Percentiles rank a stretch among this genome's conserved stretches.
Conservation (phyloP, 2,888 invertebrate species). For the Luffia ferchaultella region DNA sequence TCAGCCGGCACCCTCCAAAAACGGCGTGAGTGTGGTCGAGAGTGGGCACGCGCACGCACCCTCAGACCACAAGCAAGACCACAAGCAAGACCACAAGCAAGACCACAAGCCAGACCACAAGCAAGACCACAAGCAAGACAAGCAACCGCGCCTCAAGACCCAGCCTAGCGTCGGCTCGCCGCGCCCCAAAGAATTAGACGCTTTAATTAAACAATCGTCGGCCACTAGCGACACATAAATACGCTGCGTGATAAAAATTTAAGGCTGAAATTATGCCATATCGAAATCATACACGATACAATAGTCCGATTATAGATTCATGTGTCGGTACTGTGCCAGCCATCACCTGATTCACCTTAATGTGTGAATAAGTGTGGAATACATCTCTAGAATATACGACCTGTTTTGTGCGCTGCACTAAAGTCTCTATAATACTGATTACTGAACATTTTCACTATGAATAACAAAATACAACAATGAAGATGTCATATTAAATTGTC, state of each 20-base stretch:
- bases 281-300: too few relatives aligned
- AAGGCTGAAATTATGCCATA: not conserved
- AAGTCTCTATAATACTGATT: too few relatives aligned
- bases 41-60: constrained; percentile 27
- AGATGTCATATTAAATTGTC: too few relatives aligned
- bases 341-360: too few relatives aligned
- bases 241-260: constrained; percentile 16
- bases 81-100: constrained; percentile 11
- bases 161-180: constrained; percentile 60
- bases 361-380: too few relatives aligned
- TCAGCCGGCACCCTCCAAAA: constrained; percentile 52
- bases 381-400: too few relatives aligned
- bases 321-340: too few relatives aligned
- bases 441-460: too few relatives aligned
- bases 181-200: constrained; percentile 51
- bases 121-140: constrained; percentile 13
- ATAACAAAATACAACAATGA: too few relatives aligned
- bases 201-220: constrained; percentile 60
- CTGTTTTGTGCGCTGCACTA: too few relatives aligned
- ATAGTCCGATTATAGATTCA: too few relatives aligned
- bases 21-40: constrained; percentile 56
- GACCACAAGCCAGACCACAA: constrained; percentile 12
- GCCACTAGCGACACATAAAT: constrained; percentile 56
- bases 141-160: constrained; percentile 41
- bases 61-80: not conserved